These are phyloP conservation scores for Asteroscopus sphinx DNA, from an alignment of 2,888 invertebrate species.

Conservation along the genomic window DNA sequence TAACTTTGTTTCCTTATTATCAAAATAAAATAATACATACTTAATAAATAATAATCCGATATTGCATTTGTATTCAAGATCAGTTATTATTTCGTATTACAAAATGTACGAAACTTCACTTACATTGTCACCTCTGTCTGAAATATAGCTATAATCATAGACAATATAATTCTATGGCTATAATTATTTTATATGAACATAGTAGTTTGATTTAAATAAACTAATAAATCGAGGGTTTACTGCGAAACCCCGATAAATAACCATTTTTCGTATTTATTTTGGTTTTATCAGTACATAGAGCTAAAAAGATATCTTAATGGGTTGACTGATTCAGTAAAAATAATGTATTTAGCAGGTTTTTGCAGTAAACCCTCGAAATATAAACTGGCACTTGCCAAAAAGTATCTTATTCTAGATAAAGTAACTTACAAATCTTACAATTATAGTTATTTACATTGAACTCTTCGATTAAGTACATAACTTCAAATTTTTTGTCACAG, in stretches of 20 bases:
- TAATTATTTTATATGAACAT: neutral
- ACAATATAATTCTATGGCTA: too few relatives aligned
- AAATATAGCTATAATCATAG: neutral
- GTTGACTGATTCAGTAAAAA: too few relatives aligned
- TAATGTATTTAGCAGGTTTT: too few relatives aligned
- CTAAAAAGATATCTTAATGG: too few relatives aligned
- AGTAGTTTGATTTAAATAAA: slow-evolving; percentile 3
- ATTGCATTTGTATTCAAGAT: slow-evolving; percentile 30
- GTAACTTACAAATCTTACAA: neutral
- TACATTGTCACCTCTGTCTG: neutral
- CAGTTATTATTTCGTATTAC: slow-evolving; percentile 27
- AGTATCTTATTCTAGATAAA: too few relatives aligned
- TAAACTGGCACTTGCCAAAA: neutral
- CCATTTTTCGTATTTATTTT: neutral
- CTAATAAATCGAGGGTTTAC: slow-evolving; percentile 8
- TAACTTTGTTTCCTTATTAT: neutral
- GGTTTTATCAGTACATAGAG: too few relatives aligned
- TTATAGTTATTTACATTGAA: slow-evolving; percentile 29
- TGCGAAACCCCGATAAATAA: too few relatives aligned
- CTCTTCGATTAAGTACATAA: too few relatives aligned
- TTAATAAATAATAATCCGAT: slow-evolving; percentile 33
- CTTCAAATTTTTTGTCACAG: too few relatives aligned
- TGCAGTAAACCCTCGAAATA: too few relatives aligned
- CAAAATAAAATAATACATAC: neutral
- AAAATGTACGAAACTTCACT: slow-evolving; percentile 2